Base-by-base conservation (phyloP, 2,888 invertebrate species). In the Panorpa germanica region DNA sequence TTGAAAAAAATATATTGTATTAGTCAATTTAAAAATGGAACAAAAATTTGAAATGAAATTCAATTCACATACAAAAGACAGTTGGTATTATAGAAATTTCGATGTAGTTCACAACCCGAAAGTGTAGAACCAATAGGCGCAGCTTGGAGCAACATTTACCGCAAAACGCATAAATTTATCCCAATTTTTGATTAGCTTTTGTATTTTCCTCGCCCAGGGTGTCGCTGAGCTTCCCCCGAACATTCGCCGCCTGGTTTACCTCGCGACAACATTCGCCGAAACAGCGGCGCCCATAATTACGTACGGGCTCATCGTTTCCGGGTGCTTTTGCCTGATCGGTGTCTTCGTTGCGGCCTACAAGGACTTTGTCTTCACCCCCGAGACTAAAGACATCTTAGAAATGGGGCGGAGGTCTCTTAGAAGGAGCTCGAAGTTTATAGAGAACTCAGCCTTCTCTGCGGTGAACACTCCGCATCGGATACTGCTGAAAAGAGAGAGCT, bases 171-270 rank as follows among this genome's bases (percentile, higher is more conserved):
- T n/a, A n/a, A n/a, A n/a, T n/a, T n/a, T n/a, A n/a, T n/a, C n/a
- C n/a, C n/a, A n/a, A n/a, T n/a, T n/a, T n/a, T n/a, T n/a, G n/a
- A n/a, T n/a, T n/a, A n/a, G n/a, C n/a, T n/a, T n/a, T n/a, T 18
- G 6, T 21, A 22, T 33, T 30, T 34, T 35, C 38, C 15, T 34
- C 41, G 52, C 54, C 1, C 48, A 76, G 70, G 83, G 83, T 8
- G 65, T 83, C 23, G 74, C 74, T 30, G 81, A 82, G 39, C 48
- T 85, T 5, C 65, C 80, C 1, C 75, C 80, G 0, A 57, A 76
- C n/a, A 82, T 85, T 32, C 65, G 74, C 45, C 61, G 77, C 13
- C 81, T 78, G 78, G 67, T 83, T 12, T 83, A 73, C 52, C 46
- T 83, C 24, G 75, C 76, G 10, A 83, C 83, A 3, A 74, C 77